A percentile compares a stretch with the other conserved stretches of the same genome.
Conservation (phyloP, 2,888 invertebrate genomes). For the Esperia sulphurella region DNA sequence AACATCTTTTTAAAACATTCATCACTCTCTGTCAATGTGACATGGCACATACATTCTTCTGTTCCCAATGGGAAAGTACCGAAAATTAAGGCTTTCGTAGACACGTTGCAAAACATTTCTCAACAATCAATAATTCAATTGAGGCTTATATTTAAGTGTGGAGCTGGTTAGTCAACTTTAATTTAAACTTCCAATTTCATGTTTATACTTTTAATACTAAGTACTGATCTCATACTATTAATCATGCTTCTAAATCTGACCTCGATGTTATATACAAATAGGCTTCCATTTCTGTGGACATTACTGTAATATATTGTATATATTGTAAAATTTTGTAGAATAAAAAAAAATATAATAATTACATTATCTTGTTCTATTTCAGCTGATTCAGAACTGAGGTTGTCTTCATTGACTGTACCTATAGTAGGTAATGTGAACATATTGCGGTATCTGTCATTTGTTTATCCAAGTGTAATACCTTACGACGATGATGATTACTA, state of each 20-base stretch:
- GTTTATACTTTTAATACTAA: too few relatives aligned
- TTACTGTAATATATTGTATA: too few relatives aligned
- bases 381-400: constrained; percentile 76
- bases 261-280: too few relatives aligned
- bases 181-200: too few relatives aligned
- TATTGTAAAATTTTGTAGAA: too few relatives aligned
- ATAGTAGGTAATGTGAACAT: constrained; percentile 87
- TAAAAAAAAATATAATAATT: too few relatives aligned
- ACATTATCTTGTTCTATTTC: constrained; percentile 71
- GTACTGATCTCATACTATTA: too few relatives aligned
- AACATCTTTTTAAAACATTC: constrained; percentile 79
- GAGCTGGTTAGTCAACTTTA: constrained; percentile 61
- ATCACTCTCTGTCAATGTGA: constrained; percentile 69
- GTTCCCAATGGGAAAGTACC: constrained; percentile 60
- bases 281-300: too few relatives aligned
- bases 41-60: constrained; percentile 83
- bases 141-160: constrained; percentile 87
- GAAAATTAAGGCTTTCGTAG: constrained; percentile 56
- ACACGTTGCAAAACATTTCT: constrained; percentile 28
- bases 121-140: constrained; percentile 66
- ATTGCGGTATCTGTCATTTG: constrained; percentile 82
- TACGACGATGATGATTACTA: constrained; percentile 76
- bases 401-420: constrained; percentile 77
- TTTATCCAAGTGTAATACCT: constrained; percentile 64
- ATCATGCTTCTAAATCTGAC: too few relatives aligned